These are phyloP conservation scores for Ahaetulla prasina DNA, from an alignment of 2,113 vertebrate genomes.

Conservation along the genomic window DNA sequence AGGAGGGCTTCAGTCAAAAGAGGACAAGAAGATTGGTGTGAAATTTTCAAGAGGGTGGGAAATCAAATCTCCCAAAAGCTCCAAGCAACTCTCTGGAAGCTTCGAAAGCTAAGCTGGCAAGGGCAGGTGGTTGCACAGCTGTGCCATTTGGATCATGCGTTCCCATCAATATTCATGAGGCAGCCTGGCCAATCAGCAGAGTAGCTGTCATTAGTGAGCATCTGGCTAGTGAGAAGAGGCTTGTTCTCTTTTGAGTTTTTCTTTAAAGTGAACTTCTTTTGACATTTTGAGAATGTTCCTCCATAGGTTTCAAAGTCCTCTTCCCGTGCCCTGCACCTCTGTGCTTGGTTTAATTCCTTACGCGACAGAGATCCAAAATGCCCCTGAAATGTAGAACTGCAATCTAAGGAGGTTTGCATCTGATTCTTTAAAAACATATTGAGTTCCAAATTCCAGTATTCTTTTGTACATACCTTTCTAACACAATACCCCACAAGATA, in stretches of 20 bases:
- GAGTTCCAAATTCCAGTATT: neutral
- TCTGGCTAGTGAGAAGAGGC: conserved; percentile 60
- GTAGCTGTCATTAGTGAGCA: conserved; percentile 54
- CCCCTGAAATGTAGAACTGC: neutral
- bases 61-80: conserved; percentile 38
- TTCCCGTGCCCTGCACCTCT: conserved; percentile 11
- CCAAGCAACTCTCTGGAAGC: conserved; percentile 63
- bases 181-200: conserved; percentile 65
- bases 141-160: conserved; percentile 67
- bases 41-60: conserved; percentile 7
- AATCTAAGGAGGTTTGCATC: neutral
- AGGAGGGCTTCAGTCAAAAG: neutral
- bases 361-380: neutral
- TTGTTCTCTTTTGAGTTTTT: conserved; percentile 42
- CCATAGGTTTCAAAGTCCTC: conserved; percentile 38
- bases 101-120: conserved; percentile 55
- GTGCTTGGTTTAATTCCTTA: neutral
- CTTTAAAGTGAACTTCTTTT: conserved; percentile 68
- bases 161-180: conserved; percentile 66
- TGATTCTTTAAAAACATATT: neutral
- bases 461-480: neutral
- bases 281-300: conserved; percentile 65
- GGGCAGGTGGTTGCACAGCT: conserved; percentile 75
- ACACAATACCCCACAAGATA: neutral
- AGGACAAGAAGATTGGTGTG: neutral